Percentiles rank a stretch among this genome's conserved stretches.
Evolutionary conservation across 2,888 invertebrate genomes (phyloP).

Genomic region (Asteroscopus sphinx): DNA sequence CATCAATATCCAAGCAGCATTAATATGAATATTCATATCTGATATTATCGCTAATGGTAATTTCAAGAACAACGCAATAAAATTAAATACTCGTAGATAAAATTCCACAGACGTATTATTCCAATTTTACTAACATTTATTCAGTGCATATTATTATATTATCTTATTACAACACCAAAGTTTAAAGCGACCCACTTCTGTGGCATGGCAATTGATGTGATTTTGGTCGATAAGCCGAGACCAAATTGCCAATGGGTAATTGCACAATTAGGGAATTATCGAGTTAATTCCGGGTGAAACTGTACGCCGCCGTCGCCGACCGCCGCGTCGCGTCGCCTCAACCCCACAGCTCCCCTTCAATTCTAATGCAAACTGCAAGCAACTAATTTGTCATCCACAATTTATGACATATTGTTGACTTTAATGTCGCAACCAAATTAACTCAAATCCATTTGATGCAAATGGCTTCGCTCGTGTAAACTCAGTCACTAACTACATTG

Average conservation of each 20-base stretch:
- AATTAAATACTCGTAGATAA: not conserved
- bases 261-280: conserved; percentile 87
- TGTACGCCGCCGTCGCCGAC: conserved; percentile 67
- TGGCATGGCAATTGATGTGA: conserved; percentile 56
- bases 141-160: conserved; percentile 40
- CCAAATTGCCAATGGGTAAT: conserved; percentile 83
- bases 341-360: conserved; percentile 62
- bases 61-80: not conserved
- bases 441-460: conserved; percentile 50
- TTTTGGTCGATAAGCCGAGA: conserved; percentile 73
- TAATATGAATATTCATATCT: conserved; percentile 29
- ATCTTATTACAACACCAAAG: conserved; percentile 48
- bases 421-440: conserved; percentile 60
- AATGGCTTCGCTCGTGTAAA: conserved; percentile 38
- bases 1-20: conserved; percentile 1
- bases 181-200: conserved; percentile 56
- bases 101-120: conserved; percentile 10
- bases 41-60: not conserved
- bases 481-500: conserved; percentile 31
- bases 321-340: conserved; percentile 51
- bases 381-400: conserved; percentile 73
- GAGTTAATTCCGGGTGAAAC: conserved; percentile 87
- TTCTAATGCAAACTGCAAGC: conserved; percentile 81
- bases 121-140: conserved; percentile 27
- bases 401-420: conserved; percentile 78